phyloP scores from a whole-genome alignment of 2,888 invertebrate species.

The Operophtera brumata region DNA sequence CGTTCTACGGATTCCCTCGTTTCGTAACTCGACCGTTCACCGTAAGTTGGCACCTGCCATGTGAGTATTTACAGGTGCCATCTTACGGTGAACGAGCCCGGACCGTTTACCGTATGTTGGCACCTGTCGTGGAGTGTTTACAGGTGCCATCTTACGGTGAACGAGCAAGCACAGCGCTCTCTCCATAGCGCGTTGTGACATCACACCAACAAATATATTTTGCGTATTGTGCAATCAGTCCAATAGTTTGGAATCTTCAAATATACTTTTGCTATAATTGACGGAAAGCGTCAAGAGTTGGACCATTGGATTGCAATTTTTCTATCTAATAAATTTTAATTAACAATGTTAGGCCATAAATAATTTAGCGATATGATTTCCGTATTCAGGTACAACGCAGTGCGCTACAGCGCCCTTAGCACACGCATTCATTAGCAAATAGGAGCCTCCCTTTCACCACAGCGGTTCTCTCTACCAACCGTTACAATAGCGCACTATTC shows the following conservation, averaged over 20 bases:
- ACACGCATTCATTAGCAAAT: neutral
- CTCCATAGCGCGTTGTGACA: neutral
- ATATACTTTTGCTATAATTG: slow-evolving; percentile 40
- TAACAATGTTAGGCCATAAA: slow-evolving; percentile 45
- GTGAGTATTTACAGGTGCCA: too few relatives aligned
- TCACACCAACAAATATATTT: slow-evolving; percentile 3
- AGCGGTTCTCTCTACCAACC: neutral
- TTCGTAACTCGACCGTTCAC: too few relatives aligned
- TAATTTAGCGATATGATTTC: slow-evolving; percentile 24
- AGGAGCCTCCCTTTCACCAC: neutral
- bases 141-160: too few relatives aligned
- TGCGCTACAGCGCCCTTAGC: neutral
- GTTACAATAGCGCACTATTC: neutral
- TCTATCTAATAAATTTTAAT: slow-evolving; percentile 33
- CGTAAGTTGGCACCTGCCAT: too few relatives aligned
- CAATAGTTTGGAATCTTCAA: slow-evolving; percentile 9
- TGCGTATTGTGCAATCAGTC: too few relatives aligned
- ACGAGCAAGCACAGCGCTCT: neutral
- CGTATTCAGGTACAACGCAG: neutral
- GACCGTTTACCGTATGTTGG: too few relatives aligned
- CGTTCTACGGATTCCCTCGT: too few relatives aligned
- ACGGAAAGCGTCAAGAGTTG: slow-evolving; percentile 37
- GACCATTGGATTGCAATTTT: slow-evolving; percentile 41
- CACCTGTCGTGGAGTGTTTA: too few relatives aligned
- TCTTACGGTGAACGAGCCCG: too few relatives aligned